Evolutionary conservation across 2,113 vertebrate genomes (phyloP), one percentile per base, ranked within the genome.

Genomic region (Calidris pugnax): DNA sequence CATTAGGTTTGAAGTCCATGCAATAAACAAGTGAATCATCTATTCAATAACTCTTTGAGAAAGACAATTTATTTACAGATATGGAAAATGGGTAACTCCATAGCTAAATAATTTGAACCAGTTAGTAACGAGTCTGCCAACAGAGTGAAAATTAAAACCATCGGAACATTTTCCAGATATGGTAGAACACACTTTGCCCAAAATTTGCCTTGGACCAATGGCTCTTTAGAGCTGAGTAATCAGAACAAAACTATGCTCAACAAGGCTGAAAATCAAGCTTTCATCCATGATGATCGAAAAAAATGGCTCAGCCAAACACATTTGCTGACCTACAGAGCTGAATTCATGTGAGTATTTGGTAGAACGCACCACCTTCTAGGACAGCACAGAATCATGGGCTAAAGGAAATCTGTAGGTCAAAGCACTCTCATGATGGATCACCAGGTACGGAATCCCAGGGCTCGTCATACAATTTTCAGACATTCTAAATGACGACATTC

Each of bases 221-320:
- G 16, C 63, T 85, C 63, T 68, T 88, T 10, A 71, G 26, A 94
- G 28, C 50, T 77, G 63, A 63, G 27, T 76, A 91, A 88, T 69
- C 73, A 82, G 64, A 86, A 60, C 13, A 79, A 69, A 90, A 60
- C n/a, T 64, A 23, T 39, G 27, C 47, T 83, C 32, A 84, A 57
- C 35, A 88, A 69, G 51, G 43, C 41, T 94, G 76, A 88, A 95
- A 93, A 88, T 55, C 43, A 92, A 73, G 43, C 39, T 76, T 91
- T 85, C 47, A 33, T 64, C 45, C 55, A 71, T 26, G 21, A 57
- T 32, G 41, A 74, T 0, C 57, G n/a, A 3, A 43, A 71, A 77
- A 89, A 75, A 56, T 3, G 33, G 7, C 35, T 91, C 45, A 78
- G 27, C 4, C 37, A 62, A 27, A 64, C 0, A 0, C 17, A 89